Evolutionary conservation across 2,888 invertebrate genomes (phyloP).

Genomic region (Apoda limacodes): DNA sequence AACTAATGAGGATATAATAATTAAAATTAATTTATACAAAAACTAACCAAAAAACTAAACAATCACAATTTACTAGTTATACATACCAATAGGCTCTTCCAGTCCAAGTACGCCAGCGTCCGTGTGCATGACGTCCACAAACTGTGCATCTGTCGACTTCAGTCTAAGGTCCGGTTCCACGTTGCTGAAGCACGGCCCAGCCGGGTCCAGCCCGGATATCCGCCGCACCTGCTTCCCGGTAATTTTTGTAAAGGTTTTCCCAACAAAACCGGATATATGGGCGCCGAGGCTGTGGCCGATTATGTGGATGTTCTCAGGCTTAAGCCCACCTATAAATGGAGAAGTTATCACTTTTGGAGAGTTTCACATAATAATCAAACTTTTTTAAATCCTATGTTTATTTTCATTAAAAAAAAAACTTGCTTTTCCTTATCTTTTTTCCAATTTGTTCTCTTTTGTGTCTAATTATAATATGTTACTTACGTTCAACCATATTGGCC

Average conservation of each 20-base stretch:
- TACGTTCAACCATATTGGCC: conserved; percentile 35
- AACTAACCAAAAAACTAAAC: no score
- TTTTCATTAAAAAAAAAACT: no score
- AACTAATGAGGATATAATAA: no score
- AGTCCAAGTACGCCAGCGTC: conserved; percentile 48
- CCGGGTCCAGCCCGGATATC: conserved; percentile 51
- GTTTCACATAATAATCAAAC: no score
- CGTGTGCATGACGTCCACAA: conserved; percentile 47
- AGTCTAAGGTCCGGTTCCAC: conserved; percentile 31
- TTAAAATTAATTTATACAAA: no score
- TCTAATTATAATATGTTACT: conserved; percentile 18
- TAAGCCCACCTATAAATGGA: conserved; percentile 38
- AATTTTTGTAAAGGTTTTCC: conserved; percentile 32
- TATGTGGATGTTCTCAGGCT: conserved; percentile 38
- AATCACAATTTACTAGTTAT: not conserved
- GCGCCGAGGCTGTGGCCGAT: conserved; percentile 57
- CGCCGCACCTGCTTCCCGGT: conserved; percentile 38
- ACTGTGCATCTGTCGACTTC: conserved; percentile 35
- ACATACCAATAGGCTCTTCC: conserved; percentile 32
- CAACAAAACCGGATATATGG: conserved; percentile 48
- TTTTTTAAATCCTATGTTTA: no score
- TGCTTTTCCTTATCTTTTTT: no score
- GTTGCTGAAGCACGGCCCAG: conserved; percentile 53
- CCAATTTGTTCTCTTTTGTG: no score
- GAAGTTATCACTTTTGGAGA: no score